Base-by-base conservation (phyloP, 2,888 invertebrate genomes). In the Leptothorax acervorum region DNA sequence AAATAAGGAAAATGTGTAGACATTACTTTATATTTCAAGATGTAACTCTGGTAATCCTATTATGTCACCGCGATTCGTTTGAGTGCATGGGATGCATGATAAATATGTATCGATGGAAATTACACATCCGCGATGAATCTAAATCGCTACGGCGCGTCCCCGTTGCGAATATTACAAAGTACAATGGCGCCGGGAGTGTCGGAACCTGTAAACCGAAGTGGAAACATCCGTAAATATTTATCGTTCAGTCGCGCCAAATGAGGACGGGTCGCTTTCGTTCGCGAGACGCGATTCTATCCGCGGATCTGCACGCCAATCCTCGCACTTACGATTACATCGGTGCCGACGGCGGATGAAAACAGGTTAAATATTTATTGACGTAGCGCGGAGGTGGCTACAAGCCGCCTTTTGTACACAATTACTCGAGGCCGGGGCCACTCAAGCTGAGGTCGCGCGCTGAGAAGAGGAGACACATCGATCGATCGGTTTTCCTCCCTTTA, bases 131-230 rank as follows among this genome's bases (percentile, higher is more conserved):
- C 66, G 55, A 57, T 55, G 45, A 68, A 68, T 78, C 55, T 15
- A 31, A 78, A 78, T 78, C 68, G 15, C 18, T 42, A 23, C 39
- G 18, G 12, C 5, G n/a, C 3, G 55, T 31, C n/a, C n/a, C 9
- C 68, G 68, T 78, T 42, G n/a, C 68, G 45, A 55, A 78, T 78
- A 78, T 78, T 78, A 78, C 55, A 55, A 78, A 78, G 68, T 78
- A 78, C 68, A 78, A 78, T 45, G 23, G 78, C 55, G 66, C n/a
- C 53, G 42, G 15, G 35, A 6, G n/a, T 74, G 23, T 23, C 23
- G 23, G 23, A 23, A 23, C 28, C 45, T n/a, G 42, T 5, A 15
- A 39, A 66, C 11, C 15, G 28, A 53, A 53, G 65, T 55, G 18
- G n/a, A 15, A 57, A 55, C 15, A 31, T 3, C 66, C 55, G 68